These are phyloP conservation scores for Colinus virginianus DNA, from an alignment of 2,113 vertebrate genomes.

Conservation along the genomic window DNA sequence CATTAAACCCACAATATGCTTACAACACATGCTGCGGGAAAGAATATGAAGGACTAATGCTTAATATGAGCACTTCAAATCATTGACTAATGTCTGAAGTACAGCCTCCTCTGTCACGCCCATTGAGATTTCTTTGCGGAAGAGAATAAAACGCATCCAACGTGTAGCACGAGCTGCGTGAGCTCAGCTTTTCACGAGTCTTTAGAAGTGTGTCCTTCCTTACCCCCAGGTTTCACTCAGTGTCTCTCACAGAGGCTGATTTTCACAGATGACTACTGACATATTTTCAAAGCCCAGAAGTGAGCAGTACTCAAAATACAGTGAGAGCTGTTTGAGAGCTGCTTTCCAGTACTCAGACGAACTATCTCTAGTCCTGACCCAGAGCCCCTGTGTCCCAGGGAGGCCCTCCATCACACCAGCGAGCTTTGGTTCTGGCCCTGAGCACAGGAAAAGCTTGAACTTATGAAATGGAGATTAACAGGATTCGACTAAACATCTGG, in stretches of 20 bases:
- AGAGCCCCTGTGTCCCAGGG: neutral
- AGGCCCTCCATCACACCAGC: neutral
- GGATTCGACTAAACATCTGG: conserved; percentile 57
- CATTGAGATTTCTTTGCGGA: neutral
- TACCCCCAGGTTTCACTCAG: neutral
- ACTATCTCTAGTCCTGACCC: neutral
- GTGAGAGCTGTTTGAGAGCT: neutral
- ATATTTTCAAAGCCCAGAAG: conserved; percentile 25
- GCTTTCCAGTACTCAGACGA: neutral
- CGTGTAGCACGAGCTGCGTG: neutral
- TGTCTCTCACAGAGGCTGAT: neutral
- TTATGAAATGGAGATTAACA: conserved; percentile 43
- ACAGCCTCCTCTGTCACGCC: neutral
- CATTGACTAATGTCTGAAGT: neutral
- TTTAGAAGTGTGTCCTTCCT: neutral
- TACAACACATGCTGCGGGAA: neutral
- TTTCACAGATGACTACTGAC: neutral
- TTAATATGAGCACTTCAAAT: conserved; percentile 13
- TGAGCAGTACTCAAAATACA: neutral
- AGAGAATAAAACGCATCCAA: neutral
- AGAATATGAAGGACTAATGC: neutral
- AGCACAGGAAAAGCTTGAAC: conserved; percentile 32
- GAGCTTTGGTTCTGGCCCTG: neutral
- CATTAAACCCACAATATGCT: neutral
- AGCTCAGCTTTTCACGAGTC: neutral